Conservation (phyloP, 2,797 vertebrate genomes). For the Chaetophractus vellerosus region DNA sequence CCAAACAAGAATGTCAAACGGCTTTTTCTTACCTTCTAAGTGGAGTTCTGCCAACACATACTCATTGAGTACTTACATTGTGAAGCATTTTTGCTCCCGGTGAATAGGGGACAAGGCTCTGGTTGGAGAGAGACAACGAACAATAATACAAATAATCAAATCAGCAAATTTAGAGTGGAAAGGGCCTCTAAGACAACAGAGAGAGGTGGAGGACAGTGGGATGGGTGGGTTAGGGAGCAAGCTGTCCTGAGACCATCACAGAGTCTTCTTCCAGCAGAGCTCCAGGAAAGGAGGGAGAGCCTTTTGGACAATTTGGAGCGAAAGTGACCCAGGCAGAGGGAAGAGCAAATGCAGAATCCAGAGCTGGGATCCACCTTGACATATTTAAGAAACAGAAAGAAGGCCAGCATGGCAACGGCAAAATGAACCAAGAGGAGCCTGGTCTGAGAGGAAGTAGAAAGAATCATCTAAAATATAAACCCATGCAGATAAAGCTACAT, state of each 20-base stretch:
- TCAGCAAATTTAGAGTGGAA: neutral
- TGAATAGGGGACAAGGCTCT: neutral
- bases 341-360: neutral
- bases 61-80: neutral
- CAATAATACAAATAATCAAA: neutral
- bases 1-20: neutral
- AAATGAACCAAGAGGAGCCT: neutral
- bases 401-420: neutral
- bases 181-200: neutral
- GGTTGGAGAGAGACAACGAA: neutral
- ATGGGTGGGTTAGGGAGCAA: neutral
- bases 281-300: neutral
- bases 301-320: neutral
- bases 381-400: neutral
- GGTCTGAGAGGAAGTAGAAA: neutral
- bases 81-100: neutral
- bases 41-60: neutral
- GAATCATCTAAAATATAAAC: constrained; percentile 41
- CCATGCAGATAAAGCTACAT: neutral
- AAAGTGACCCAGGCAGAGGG: neutral
- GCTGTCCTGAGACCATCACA: neutral
- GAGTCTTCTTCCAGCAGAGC: neutral
- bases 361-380: neutral
- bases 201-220: too few species aligned
- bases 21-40: neutral